Base-by-base conservation (phyloP, 2,113 vertebrate genomes). In the Oncorhynchus gorbuscha region DNA sequence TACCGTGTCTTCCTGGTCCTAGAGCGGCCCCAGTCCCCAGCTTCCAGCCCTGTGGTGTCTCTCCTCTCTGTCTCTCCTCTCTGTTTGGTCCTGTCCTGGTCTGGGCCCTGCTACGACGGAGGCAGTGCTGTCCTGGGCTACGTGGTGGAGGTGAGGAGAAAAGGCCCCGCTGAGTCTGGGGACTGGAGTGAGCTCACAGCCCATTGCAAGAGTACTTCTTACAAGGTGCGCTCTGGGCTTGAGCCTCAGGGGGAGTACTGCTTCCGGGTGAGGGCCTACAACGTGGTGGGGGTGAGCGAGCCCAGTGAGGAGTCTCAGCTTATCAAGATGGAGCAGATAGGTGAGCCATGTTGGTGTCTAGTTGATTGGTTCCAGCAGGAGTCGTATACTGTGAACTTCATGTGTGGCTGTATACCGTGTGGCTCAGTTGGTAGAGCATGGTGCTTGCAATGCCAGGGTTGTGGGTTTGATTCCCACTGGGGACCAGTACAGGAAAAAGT, bases 61-160 rank as follows among this genome's bases (percentile, higher is more conserved):
- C 66, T 84, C 1, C 8, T 92, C 55, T 84, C 90, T 0, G 9
- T 78, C 49, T 71, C 79, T 45, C 51, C 51, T 18, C 51, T 55
- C 51, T 89, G 86, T 9, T 88, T 94, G 3, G 91, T 92, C 20
- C 88, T 95, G 61, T 94, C 94, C 75, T 95, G 94, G 94, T 94
- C 94, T 0, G 93, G 95, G 1, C 94, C 93, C 20, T 92, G 91
- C 76, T 95, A 94, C 76, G 94, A 94, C 86, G 94, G 94, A 0
- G 94, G 94, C 67, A 94, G 91, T 2, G 93, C 85, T 13, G 45
- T 95, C 62, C 87, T 91, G 20, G 89, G 88, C 64, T 95, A 95
- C 65, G 90, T 92, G 28, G 85, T 95, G 1, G 93, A 95, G 76
- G 85, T 89, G 22, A 89, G 84, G 78, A 71, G 49, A 13, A 71